Base-by-base conservation (phyloP, 64 coral and sea anemone genomes). In the Acropora yongei region DNA sequence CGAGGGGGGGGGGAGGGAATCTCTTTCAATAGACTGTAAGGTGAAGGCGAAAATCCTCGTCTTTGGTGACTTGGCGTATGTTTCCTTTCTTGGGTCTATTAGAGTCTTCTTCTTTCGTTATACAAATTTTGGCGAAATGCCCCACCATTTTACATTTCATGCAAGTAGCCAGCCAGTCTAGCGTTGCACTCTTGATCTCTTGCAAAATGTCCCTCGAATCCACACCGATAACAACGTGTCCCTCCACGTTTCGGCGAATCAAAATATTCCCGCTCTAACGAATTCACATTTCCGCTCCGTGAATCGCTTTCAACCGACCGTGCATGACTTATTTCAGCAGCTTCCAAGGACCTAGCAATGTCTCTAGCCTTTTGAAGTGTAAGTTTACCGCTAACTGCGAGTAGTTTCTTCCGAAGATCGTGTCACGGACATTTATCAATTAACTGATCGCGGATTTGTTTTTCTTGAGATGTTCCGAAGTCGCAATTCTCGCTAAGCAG, bases 401-500 rank as follows among this genome's bases (percentile, higher is more conserved):
- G n/a, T n/a, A n/a, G n/a, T n/a, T n/a, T n/a, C n/a, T n/a, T n/a
- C 72, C 14, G 72, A 43, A 76, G 47, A 83, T 83, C 58, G 60
- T 83, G 80, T 57, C 48, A 83, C 80, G 17, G 49, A 44, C 80
- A 83, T 83, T 83, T 83, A 63, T 83, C 80, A 61, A 88, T 78
- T 65, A 89, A 89, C 75, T 89, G 75, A 65, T 89, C 87, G 74
- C 75, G 66, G 10, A 86, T 71, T 89, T 88, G 72, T 57, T 89
- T 13, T 53, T 57, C 48, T 45, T 88, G 53, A 1, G 57, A 72
- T 10, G 48, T 75, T 75, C 71, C 43, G 49, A 88, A 76, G 9
- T 73, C 47, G 73, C 84, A 87, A 49, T 75, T 74, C 66, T 87
- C 58, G 13, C 41, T 46, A 44, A 73, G 66, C 49, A 71, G 84